Conservation (phyloP, 2,797 vertebrate genomes). For the Falco peregrinus region DNA sequence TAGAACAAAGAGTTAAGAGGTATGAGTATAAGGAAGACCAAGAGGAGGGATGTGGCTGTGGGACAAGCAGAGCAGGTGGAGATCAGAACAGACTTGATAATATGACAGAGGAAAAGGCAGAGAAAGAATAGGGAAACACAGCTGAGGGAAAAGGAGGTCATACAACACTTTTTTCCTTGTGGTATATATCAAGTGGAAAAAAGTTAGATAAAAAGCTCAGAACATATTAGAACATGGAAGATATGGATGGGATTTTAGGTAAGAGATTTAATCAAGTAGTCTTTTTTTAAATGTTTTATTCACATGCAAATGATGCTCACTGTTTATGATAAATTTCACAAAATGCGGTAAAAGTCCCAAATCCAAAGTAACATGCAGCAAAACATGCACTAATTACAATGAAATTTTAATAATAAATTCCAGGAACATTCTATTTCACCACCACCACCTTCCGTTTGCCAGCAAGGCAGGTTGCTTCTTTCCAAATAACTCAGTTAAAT, state of each 20-base stretch:
- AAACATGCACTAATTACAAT: not conserved
- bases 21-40: not conserved
- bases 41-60: not conserved
- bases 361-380: not conserved
- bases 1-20: not conserved
- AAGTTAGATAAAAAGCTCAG: not conserved
- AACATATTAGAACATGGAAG: not conserved
- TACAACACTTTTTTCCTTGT: not conserved
- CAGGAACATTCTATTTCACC: not conserved
- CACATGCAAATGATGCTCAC: not conserved
- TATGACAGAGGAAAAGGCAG: not conserved
- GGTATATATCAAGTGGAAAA: not conserved
- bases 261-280: not conserved
- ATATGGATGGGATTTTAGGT: not conserved
- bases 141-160: not conserved
- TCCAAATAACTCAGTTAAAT: slow-evolving; percentile 23
- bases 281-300: not conserved
- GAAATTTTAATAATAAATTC: not conserved
- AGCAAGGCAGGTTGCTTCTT: not conserved
- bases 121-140: not conserved
- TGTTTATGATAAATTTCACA: not conserved
- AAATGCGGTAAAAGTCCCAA: not conserved
- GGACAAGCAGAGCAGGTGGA: not conserved
- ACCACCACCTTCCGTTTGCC: not conserved
- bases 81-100: not conserved